These are phyloP conservation scores for Agelaius phoeniceus DNA, from an alignment of 2,113 vertebrate genomes.

Conservation along the genomic window DNA sequence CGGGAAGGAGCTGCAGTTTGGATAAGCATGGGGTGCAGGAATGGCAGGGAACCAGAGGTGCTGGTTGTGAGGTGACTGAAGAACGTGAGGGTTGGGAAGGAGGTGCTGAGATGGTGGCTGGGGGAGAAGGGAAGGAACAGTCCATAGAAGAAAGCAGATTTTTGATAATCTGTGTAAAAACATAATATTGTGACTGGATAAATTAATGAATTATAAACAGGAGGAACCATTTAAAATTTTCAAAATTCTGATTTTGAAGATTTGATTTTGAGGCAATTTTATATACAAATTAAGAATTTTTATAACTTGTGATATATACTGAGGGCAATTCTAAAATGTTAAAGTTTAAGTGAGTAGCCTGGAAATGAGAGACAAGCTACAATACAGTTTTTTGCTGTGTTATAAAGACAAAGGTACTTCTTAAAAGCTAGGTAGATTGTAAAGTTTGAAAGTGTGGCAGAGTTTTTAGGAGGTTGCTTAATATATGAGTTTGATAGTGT, in stretches of 20 bases:
- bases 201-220: not conserved
- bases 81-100: not conserved
- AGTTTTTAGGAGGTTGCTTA: not conserved
- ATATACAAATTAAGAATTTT: not conserved
- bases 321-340: not conserved
- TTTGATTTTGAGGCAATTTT: not conserved
- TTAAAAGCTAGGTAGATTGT: not conserved
- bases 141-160: not conserved
- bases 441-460: not conserved
- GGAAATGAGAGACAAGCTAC: not conserved
- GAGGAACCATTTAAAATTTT: not conserved
- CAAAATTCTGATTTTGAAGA: not conserved
- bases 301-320: not conserved
- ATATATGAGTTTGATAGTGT: not conserved
- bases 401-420: not conserved
- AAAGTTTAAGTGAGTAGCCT: not conserved
- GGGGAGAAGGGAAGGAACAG: not conserved
- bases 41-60: not conserved
- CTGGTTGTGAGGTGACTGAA: not conserved
- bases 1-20: not conserved
- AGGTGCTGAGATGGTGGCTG: not conserved
- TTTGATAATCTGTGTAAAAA: not conserved
- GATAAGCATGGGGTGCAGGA: fast-evolving
- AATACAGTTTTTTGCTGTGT: not conserved
- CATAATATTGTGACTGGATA: not conserved